Conservation (phyloP, 2,888 invertebrate species). For the Brachyptera risi region DNA sequence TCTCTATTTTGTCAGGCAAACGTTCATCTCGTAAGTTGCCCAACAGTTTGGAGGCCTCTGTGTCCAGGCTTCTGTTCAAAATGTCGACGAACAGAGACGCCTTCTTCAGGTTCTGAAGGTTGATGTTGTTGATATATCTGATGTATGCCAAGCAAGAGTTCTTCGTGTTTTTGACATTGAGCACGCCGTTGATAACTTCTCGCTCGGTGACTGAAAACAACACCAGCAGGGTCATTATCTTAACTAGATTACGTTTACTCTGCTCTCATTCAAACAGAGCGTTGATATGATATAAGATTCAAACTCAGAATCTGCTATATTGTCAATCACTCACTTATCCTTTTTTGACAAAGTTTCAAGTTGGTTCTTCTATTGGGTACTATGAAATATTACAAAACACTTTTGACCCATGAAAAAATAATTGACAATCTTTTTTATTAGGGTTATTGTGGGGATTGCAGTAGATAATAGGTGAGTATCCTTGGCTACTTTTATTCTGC, state of each 20-base stretch:
- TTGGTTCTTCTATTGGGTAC: too few species aligned
- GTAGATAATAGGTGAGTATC: too few species aligned
- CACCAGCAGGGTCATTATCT: too few species aligned
- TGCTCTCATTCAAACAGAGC: too few species aligned
- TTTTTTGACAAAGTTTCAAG: too few species aligned
- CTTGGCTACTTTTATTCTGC: too few species aligned
- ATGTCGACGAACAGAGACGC: slow-evolving; percentile 95
- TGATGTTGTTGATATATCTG: slow-evolving; percentile 95
- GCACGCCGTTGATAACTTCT: slow-evolving; percentile 92
- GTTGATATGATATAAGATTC: not conserved
- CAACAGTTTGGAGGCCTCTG: slow-evolving; percentile 85
- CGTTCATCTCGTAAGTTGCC: slow-evolving; percentile 87
- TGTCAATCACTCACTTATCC: too few species aligned
- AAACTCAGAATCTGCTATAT: not conserved
- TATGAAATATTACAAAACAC: too few species aligned
- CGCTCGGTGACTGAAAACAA: slow-evolving; percentile 82
- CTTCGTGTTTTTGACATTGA: slow-evolving; percentile 90
- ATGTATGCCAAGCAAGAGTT: slow-evolving; percentile 94
- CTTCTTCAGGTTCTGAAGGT: slow-evolving; percentile 88
- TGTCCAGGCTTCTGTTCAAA: slow-evolving; percentile 83
- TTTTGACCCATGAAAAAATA: too few species aligned
- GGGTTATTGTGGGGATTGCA: too few species aligned
- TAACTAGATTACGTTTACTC: too few species aligned
- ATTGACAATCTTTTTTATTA: too few species aligned
- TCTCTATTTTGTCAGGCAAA: slow-evolving; percentile 82